Evolutionary conservation across 1,140 invertebrate genomes (phyloP).

Genomic region (Drosophila parvula): DNA sequence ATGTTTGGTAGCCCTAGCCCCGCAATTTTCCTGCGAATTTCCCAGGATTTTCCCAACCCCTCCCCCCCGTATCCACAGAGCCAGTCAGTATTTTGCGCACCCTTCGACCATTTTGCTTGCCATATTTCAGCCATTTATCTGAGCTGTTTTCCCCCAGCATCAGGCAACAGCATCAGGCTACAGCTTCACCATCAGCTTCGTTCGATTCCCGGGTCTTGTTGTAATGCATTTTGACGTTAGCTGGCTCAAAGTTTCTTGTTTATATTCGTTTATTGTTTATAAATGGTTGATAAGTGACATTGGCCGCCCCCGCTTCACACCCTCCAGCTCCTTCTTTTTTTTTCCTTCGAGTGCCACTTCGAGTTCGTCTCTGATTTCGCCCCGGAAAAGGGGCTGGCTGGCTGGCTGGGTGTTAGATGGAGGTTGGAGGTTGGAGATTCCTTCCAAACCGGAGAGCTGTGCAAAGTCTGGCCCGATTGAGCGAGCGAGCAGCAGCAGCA

Average conservation of each 20-base stretch:
- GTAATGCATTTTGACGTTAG: conserved; percentile 72
- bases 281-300: conserved; percentile 79
- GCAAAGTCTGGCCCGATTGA: conserved; percentile 33
- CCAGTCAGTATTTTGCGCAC: conserved; percentile 57
- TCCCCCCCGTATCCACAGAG: conserved; percentile 18
- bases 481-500: not conserved
- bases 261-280: conserved; percentile 82
- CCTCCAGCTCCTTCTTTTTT: no score
- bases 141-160: conserved; percentile 2
- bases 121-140: conserved; percentile 76
- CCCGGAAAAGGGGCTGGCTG: not conserved
- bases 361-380: conserved; percentile 29
- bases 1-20: conserved; percentile 54
- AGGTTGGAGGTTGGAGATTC: no score
- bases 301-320: conserved; percentile 3
- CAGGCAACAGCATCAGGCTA: not conserved
- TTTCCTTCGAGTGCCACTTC: conserved; percentile 27
- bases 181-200: conserved; percentile 2
- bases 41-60: conserved; percentile 11
- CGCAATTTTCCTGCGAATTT: conserved; percentile 24
- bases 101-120: conserved; percentile 72
- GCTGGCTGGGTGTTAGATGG: no score
- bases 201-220: conserved; percentile 48
- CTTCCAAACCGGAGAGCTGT: no score
- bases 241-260: conserved; percentile 74